Base-by-base conservation (phyloP, 2,888 invertebrate species). In the Polyommatus iphigenia region DNA sequence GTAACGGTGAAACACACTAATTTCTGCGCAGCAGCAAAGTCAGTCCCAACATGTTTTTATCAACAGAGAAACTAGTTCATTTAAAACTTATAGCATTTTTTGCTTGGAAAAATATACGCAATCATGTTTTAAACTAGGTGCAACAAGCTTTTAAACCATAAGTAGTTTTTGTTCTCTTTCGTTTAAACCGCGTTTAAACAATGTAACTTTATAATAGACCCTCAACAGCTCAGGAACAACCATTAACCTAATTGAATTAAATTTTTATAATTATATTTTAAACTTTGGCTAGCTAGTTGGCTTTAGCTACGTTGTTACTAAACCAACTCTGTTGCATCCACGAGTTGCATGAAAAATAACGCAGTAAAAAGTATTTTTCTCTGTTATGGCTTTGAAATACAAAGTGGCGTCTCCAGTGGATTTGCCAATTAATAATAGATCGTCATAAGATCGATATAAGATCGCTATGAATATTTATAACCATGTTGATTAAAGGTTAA, bases 141-240 rank as follows among this genome's bases (percentile, higher is more conserved):
- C 67, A 67, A 67, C 41, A 72, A 72, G 72, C 41, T 72, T 72
- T 41, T 71, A 71, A 71, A 36, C 71, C 72, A 36, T 72, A 41
- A n/a, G 72, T 72, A 72, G 41, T 72, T 73, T 50, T 73, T 73
- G 46, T 46, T 73, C 73, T 50, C 15, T 73, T 46, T 73, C 73
- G 73, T 24, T 73, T 73, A 24, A 24, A 50, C 20, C 73, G 46
- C 24, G 73, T 73, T 73, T 73, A 73, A 73, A 46, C 73, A 73
- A 46, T 73, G 73, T 73, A 73, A 73, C 41, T 73, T 73, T 73
- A 73, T 73, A 73, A 50, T 73, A 50, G 73, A 73, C 50, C 73
- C 73, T 46, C 46, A 50, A 73, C 46, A 50, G 73, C 73, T 50
- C 73, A 50, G 73, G 24, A 73, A 73, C 50, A 46, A 20, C 73